phyloP scores from a whole-genome alignment of 2,888 invertebrate genomes.

The Syritta pipiens region DNA sequence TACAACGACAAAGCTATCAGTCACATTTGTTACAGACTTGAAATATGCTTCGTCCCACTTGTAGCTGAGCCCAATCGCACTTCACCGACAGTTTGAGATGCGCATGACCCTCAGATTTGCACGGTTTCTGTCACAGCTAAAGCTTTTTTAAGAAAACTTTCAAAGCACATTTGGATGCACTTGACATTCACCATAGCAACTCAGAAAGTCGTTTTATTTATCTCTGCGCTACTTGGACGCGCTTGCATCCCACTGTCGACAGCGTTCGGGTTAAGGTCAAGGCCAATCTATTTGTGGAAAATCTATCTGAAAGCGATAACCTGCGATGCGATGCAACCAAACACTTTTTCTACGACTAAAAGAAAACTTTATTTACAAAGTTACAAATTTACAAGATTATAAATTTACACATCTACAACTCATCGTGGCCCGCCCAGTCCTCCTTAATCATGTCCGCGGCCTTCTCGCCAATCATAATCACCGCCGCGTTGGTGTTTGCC shows the following conservation, averaged over 20 bases:
- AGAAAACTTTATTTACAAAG: constrained; percentile 12
- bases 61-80: no score
- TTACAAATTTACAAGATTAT: neutral
- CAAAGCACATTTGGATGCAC: no score
- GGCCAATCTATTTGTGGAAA: neutral
- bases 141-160: no score
- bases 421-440: constrained; percentile 78
- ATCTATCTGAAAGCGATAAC: neutral
- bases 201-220: neutral
- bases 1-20: no score
- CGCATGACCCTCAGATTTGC: no score
- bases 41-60: no score
- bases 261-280: neutral
- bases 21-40: no score
- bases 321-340: no score
- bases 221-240: neutral
- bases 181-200: no score
- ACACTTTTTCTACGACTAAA: no score
- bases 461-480: constrained; percentile 85
- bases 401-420: constrained; percentile 16
- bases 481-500: constrained; percentile 83
- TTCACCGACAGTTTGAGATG: no score
- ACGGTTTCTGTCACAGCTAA: no score
- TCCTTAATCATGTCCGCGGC: constrained; percentile 83
- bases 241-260: neutral